These are phyloP conservation scores for Scolanthus callimorphus DNA, from an alignment of 92 coral and sea anemone genomes.

Conservation along the genomic window DNA sequence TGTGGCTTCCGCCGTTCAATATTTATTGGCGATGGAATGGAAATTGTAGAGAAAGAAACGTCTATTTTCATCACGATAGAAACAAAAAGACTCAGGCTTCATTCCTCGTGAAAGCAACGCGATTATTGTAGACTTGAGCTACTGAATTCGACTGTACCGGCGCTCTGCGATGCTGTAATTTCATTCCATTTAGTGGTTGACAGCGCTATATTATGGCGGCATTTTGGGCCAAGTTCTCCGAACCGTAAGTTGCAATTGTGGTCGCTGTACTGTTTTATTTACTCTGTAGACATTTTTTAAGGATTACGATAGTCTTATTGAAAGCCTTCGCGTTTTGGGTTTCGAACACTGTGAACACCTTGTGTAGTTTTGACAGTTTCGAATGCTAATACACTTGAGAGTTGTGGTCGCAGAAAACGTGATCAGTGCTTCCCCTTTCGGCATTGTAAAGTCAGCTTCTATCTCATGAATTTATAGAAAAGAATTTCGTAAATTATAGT, in stretches of 20 bases:
- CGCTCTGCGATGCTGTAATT: too few species aligned
- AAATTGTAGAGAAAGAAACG: background rate
- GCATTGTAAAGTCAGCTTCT: too few species aligned
- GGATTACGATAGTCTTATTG: too few species aligned
- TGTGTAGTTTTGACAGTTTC: conserved; percentile 9
- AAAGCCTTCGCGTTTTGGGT: too few species aligned
- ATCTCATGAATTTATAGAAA: too few species aligned
- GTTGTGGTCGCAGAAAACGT: too few species aligned
- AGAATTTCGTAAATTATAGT: too few species aligned
- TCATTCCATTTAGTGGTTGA: too few species aligned
- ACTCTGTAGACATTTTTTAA: background rate
- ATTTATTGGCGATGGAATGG: background rate
- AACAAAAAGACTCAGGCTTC: conserved; percentile 2
- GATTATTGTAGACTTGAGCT: too few species aligned
- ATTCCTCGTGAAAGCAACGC: background rate
- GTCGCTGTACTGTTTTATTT: background rate
- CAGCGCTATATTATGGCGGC: conserved; percentile 71
- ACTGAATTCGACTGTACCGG: conserved; percentile 4
- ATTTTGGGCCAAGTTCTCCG: conserved; percentile 71
- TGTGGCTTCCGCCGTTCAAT: conserved; percentile 2
- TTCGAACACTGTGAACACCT: too few species aligned
- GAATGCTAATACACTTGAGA: conserved; percentile 2
- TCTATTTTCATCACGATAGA: conserved; percentile 1
- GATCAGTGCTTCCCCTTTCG: too few species aligned
- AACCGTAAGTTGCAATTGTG: conserved; percentile 87